Base-by-base conservation (phyloP, 2,797 vertebrate genomes). In the Acridotheres tristis region DNA sequence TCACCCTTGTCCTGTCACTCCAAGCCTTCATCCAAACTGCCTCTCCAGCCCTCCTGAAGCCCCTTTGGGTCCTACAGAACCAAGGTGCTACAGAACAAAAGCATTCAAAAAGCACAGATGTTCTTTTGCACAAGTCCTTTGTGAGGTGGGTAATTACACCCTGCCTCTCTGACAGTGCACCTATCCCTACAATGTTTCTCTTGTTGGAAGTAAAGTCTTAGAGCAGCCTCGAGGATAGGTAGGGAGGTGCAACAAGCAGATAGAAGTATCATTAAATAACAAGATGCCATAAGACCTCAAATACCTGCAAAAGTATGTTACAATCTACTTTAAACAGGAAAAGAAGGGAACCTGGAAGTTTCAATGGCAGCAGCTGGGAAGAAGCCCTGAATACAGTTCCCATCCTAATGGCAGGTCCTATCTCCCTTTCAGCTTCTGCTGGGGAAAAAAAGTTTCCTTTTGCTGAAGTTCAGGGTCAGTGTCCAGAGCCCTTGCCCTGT, bases 101-200 rank as follows among this genome's bases (percentile, higher is more conserved):
- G 7, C 40, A 77, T 40, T 13, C 9, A 30, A 43, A 54, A 68
- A 61, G 5, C 0, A 0, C 1, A 5, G 45, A 9, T 18, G 23
- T 13, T 19, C 16, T 68, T 81, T 17, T 10, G 43, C 17, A 29
- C 20, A 20, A 32, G 40, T 19, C 4, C 63, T 65, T 81, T 38
- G 21, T 1, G 1, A 53, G 12, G 54, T 4, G 7, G 1, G 5
- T 21, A 36, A 38, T 26, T 32, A 5, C 27, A 2, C 1, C 7
- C 54, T 47, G 27, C 36, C 21, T 1, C 29, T 42, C 73, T 11
- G 40, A 25, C n/a, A 11, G 13, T 13, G 30, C 40, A 9, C 36
- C 27, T 22, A 8, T 11, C 16, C 54, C 48, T 32, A 19, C 1
- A 19, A 9, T 2, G 7, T 58, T 59, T 67, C 61, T 55, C 45